Base-by-base conservation (phyloP, 2,888 invertebrate species). In the Seladonia tumulorum region DNA sequence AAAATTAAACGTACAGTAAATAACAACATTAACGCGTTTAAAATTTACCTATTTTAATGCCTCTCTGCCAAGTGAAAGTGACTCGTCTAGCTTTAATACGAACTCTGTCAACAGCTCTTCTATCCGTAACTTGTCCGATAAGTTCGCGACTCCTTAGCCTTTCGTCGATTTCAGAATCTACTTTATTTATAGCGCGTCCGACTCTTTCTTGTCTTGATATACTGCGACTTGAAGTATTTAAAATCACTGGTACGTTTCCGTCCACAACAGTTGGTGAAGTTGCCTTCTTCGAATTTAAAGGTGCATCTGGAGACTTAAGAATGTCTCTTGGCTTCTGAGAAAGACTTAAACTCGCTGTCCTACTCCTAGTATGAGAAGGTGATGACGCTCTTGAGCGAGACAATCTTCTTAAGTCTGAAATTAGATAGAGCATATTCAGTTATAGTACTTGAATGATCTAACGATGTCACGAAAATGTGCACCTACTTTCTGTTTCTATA, bases 11-110 rank as follows among this genome's bases (percentile, higher is more conserved):
- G 29, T 18, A 22, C 45, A 49, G n/a, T 35, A 3, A 49, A 22
- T 18, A 5, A 63, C 22, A 72, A 42, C 49, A 60, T 42, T 68
- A 35, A 79, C 35, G 12, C 10, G 57, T 25, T 0, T 49, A 35
- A 7, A 75, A 79, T 93, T 91, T 91, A 96, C 96, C 96, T 85
- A 97, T 96, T 95, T 99, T 99, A 85, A 98, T 97, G 5, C 99
- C 99, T 22, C 98, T 96, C 95, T 99, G 99, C 99, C 99, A 99
- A 82, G 98, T 97, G 95, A 99, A 99, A 88, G 97, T 97, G 70
- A 99, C 98, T 93, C 97, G 97, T 49, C 97, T 95, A 16, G 98
- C 96, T 89, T 97, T 96, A 81, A 98, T 97, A 90, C 97, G 97
- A 93, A 97, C 96, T 94, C 96, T 97, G 91, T 96, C 96, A 10